Evolutionary conservation across 2,888 invertebrate species (phyloP), one percentile per base, ranked within the genome.

Genomic region (Chirona hameri): DNA sequence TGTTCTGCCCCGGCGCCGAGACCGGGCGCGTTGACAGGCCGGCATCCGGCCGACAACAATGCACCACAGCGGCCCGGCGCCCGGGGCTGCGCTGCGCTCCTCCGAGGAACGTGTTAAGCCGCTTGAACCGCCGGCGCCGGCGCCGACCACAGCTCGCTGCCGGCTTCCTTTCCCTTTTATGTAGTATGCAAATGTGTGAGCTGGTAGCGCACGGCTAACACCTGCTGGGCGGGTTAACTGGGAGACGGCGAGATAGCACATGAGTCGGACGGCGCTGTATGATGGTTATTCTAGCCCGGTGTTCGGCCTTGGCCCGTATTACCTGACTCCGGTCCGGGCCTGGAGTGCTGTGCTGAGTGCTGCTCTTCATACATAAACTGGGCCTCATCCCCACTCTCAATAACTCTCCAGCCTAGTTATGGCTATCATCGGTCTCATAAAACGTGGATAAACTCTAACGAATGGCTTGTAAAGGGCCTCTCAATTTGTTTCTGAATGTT

Each of bases 161-260:
- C n/a, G n/a, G 65, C 65, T 65, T 65, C 65, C 65, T 65, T 65
- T 65, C 65, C 65, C 65, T 65, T 65, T 65, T 65, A 65, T 12
- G 65, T 52, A 52, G 52, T 27, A 65, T 65, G 65, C 65, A 65
- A 27, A 65, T 65, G 24, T 10, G 65, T n/a, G 10, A n/a, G 27
- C 65, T 27, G 65, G 65, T 27, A n/a, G 65, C n/a, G 27, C 27
- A 10, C 65, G 27, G 7, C 24, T 3, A 18, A 60, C 60, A 18
- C 60, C 60, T 24, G 60, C 60, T 24, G 60, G 24, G 60, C 24
- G 65, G 2, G n/a, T 10, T 65, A n/a, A 65, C 27, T 27, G 10
- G 27, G 12, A 7, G 65, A 65, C 27, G 27, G 27, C 12, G n/a
- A 27, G 65, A 65, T 65, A 65, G 27, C n/a, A 21, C 24, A 24